These are phyloP conservation scores for Tachina lurida DNA, from an alignment of 2,888 invertebrate genomes.

Conservation along the genomic window DNA sequence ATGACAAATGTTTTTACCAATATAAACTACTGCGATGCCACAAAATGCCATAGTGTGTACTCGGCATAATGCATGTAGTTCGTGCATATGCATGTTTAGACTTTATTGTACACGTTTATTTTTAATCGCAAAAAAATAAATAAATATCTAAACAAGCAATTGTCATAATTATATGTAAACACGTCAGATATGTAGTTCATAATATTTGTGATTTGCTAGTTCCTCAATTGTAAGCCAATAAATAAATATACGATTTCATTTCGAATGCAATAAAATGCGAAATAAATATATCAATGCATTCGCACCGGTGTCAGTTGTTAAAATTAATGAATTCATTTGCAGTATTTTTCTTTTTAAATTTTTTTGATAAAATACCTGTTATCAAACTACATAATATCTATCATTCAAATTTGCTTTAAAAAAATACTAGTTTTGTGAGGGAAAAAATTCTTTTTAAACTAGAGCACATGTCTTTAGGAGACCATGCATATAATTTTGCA, in stretches of 20 bases:
- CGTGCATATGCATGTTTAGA: constrained; percentile 29
- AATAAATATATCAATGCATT: constrained; percentile 55
- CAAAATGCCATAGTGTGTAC: too few relatives aligned
- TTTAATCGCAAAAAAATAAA: constrained; percentile 14
- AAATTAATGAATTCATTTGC: constrained; percentile 16
- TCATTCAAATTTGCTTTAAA: too few relatives aligned
- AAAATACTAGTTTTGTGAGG: too few relatives aligned
- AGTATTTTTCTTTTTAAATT: background rate
- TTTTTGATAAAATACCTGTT: background rate
- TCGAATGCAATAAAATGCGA: constrained; percentile 22
- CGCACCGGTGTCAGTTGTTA: constrained; percentile 3
- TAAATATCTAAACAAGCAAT: constrained; percentile 65
- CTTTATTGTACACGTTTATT: constrained; percentile 26
- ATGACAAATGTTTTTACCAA: too few relatives aligned
- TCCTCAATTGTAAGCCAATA: constrained; percentile 62
- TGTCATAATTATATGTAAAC: constrained; percentile 71
- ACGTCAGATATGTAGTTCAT: constrained; percentile 68
- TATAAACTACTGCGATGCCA: too few relatives aligned
- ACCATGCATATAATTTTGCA: too few relatives aligned
- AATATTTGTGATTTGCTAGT: constrained; percentile 70
- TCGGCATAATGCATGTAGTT: background rate
- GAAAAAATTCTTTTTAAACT: too few relatives aligned
- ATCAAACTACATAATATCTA: too few relatives aligned
- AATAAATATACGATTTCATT: constrained; percentile 41
- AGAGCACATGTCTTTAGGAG: too few relatives aligned